A percentile compares a stretch with the other conserved stretches of the same genome.
Evolutionary conservation across 2,797 vertebrate genomes (phyloP).

Genomic region (Alcedo quadribrachys): DNA sequence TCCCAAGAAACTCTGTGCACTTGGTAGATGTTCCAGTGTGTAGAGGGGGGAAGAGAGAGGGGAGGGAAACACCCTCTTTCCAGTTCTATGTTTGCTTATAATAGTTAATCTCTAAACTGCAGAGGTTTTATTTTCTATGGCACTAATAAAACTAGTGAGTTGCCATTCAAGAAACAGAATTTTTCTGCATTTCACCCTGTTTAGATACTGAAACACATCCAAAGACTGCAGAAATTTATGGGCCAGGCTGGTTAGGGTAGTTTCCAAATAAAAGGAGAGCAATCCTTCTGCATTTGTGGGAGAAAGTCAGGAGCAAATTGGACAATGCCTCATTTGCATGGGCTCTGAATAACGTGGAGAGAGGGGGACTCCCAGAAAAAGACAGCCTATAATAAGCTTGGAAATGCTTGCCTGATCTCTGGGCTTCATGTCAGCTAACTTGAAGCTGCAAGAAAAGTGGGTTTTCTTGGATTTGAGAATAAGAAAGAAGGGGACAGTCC

Average conservation of each 20-base stretch:
- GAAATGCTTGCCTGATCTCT: conserved; percentile 32
- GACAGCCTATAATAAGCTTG: not conserved
- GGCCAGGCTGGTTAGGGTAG: not conserved
- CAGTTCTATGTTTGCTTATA: not conserved
- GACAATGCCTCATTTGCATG: conserved; percentile 48
- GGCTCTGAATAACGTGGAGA: not conserved
- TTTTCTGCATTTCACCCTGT: not conserved
- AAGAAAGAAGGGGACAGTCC: not conserved
- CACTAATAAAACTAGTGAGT: not conserved
- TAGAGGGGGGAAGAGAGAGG: not conserved
- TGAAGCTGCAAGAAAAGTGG: not conserved
- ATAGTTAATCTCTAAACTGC: not conserved
- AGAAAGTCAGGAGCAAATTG: not conserved
- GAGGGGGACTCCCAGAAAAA: not conserved
- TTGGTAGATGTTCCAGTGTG: not conserved
- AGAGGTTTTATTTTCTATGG: not conserved
- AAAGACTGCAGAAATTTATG: not conserved
- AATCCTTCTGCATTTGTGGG: not conserved
- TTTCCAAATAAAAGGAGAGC: not conserved
- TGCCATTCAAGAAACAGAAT: not conserved
- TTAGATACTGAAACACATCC: not conserved
- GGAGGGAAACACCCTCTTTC: not conserved
- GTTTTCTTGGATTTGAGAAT: not conserved
- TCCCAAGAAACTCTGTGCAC: not conserved
- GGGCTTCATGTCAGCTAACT: conserved; percentile 20